These are phyloP conservation scores for Aptenodytes forsteri DNA, from an alignment of 2,113 vertebrate genomes.

Conservation along the genomic window DNA sequence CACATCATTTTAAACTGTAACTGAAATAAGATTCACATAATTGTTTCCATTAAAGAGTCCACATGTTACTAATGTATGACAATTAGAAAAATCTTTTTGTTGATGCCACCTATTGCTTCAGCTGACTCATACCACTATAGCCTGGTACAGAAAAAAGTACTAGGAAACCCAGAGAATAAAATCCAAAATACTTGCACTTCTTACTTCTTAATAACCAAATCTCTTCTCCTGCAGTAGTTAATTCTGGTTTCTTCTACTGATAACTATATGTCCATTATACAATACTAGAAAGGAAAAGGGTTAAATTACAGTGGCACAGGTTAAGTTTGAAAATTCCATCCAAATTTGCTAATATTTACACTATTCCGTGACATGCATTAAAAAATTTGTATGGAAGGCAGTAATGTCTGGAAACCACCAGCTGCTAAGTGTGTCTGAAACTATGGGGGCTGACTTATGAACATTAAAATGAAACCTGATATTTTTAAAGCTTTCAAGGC, in stretches of 20 bases:
- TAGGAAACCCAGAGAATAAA: neutral
- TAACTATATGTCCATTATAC: neutral
- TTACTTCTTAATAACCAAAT: neutral
- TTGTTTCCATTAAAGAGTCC: neutral
- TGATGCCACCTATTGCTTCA: neutral
- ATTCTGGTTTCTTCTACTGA: neutral
- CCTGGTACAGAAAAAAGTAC: neutral
- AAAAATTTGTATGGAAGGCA: slow-evolving; percentile 51
- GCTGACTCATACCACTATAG: neutral
- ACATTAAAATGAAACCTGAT: slow-evolving; percentile 72
- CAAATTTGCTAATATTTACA: slow-evolving; percentile 55
- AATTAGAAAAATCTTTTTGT: neutral
- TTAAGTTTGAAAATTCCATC: slow-evolving; percentile 19
- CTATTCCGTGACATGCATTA: slow-evolving; percentile 17
- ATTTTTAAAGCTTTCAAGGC: slow-evolving; percentile 69
- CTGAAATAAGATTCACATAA: neutral
- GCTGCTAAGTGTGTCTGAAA: slow-evolving; percentile 58
- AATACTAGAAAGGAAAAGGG: neutral
- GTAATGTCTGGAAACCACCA: slow-evolving; percentile 66
- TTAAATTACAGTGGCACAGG: neutral
- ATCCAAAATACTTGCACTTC: neutral
- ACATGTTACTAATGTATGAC: neutral
- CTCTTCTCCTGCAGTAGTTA: neutral
- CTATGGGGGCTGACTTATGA: slow-evolving; percentile 63
- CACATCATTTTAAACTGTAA: neutral